These are phyloP conservation scores for Eupeodes corollae DNA, from an alignment of 1,140 invertebrate genomes.

Conservation along the genomic window DNA sequence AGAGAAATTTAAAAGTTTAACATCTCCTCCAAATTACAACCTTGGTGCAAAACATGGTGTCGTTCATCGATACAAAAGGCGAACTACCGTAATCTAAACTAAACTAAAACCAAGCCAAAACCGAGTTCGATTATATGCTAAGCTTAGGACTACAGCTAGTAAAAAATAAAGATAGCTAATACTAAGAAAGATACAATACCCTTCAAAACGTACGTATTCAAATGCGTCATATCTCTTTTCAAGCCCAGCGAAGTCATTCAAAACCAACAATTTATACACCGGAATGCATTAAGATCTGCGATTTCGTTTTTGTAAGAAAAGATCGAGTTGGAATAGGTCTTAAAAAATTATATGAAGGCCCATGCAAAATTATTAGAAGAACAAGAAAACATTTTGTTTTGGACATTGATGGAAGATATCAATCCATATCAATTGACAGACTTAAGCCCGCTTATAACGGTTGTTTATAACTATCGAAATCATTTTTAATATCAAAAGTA, in stretches of 20 bases:
- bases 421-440: constrained; percentile 26
- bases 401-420: constrained; percentile 15
- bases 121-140: constrained; percentile 10
- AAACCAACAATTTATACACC: neutral
- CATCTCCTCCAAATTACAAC: constrained; percentile 7
- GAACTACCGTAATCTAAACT: constrained; percentile 21
- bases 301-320: constrained; percentile 27
- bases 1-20: constrained; percentile 18
- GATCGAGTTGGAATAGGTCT: constrained; percentile 23
- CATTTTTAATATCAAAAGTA: no score
- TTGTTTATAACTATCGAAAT: no score
- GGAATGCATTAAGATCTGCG: neutral
- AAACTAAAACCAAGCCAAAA: constrained; percentile 15
- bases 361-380: constrained; percentile 23
- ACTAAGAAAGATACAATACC: neutral
- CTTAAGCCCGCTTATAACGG: constrained; percentile 33
- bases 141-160: constrained; percentile 32
- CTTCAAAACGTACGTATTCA: neutral
- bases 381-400: constrained; percentile 21
- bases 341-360: constrained; percentile 32
- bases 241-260: neutral
- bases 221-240: neutral
- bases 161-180: constrained; percentile 22
- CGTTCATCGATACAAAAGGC: constrained; percentile 15
- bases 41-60: neutral